Evolutionary conservation across 2,797 vertebrate genomes (phyloP).

Genomic region (Phataginus tricuspis): DNA sequence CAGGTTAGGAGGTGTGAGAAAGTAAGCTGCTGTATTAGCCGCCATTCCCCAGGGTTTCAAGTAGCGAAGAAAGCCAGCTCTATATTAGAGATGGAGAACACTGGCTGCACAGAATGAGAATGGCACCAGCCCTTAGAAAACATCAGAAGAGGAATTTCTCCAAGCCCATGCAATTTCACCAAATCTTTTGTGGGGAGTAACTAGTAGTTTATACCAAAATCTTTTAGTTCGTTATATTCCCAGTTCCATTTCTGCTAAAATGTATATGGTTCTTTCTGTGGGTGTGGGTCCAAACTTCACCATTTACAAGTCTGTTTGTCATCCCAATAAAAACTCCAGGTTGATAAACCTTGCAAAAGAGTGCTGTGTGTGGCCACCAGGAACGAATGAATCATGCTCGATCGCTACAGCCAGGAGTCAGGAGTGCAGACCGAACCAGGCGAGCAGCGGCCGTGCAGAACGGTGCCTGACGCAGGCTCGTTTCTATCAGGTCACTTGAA

Average conservation of each 20-base stretch:
- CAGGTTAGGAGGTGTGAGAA: neutral
- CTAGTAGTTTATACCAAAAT: neutral
- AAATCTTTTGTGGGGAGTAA: neutral
- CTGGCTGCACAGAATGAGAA: neutral
- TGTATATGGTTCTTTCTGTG: neutral
- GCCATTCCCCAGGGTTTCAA: neutral
- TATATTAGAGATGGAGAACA: neutral
- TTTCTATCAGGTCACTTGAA: neutral
- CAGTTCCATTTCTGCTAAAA: constrained; percentile 23
- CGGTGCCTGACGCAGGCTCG: neutral
- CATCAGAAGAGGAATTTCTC: neutral
- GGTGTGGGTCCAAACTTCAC: neutral
- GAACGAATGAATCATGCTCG: neutral
- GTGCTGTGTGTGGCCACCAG: neutral
- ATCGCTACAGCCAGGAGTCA: neutral
- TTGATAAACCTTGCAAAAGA: neutral
- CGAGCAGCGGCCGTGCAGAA: neutral
- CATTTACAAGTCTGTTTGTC: neutral
- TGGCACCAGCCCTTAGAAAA: neutral
- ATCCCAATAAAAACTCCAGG: neutral
- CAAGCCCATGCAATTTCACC: neutral
- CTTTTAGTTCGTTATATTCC: neutral
- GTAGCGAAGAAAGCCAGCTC: neutral
- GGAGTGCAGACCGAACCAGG: neutral
- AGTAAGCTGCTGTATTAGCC: too few species aligned